Conservation (phyloP, 2,797 vertebrate genomes). For the Rhynchonycteris naso region DNA sequence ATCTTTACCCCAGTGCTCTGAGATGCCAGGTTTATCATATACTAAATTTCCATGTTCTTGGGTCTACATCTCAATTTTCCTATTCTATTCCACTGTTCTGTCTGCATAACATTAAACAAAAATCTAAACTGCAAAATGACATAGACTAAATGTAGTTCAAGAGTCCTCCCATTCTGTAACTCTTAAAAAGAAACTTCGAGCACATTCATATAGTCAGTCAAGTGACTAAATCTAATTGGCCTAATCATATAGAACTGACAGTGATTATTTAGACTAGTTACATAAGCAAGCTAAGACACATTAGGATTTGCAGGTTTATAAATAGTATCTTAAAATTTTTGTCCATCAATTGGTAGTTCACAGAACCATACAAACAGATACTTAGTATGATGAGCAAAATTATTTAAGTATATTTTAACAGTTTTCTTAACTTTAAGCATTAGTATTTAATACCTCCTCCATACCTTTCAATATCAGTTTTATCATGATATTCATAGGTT, state of each 20-base stretch:
- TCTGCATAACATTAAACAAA: not conserved
- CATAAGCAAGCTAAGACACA: not conserved
- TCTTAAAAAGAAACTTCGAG: not conserved
- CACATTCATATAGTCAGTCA: not conserved
- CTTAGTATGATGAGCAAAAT: not conserved
- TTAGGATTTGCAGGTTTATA: conserved; percentile 6
- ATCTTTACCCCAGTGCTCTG: not conserved
- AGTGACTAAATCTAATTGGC: not conserved
- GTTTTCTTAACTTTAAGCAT: conserved; percentile 14
- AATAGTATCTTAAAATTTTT: not conserved
- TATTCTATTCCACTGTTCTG: not conserved
- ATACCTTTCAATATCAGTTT: conserved; percentile 14
- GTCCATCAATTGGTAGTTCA: not conserved
- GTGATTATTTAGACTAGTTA: not conserved
- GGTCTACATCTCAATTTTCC: not conserved
- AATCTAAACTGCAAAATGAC: conserved; percentile 14
- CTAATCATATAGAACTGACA: not conserved
- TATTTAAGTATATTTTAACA: not conserved
- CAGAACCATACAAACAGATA: not conserved
- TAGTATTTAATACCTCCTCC: not conserved
- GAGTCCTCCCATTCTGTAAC: conserved; percentile 1
- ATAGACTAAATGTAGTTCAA: not conserved
- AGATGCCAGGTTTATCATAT: not conserved
- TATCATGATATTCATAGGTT: not conserved
- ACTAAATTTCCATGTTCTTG: not conserved